Evolutionary conservation across 2,888 invertebrate species (phyloP).

Genomic region (Eilema griseolum): DNA sequence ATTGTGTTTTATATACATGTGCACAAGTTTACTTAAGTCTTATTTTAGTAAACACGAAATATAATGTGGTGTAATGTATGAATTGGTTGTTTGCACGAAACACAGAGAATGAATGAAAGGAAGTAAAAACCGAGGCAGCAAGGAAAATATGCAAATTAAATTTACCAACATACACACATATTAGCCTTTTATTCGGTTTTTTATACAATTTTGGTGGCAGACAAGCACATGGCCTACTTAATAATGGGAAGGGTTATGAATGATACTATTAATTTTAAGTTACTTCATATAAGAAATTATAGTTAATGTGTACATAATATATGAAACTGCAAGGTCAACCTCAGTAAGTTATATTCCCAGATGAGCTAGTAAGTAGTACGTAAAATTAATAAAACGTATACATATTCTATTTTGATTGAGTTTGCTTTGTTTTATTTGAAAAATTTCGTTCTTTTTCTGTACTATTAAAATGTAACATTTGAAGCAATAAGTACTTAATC

Average conservation of each 20-base stretch:
- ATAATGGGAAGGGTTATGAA: no score
- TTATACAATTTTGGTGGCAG: no score
- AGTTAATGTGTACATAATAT: background rate
- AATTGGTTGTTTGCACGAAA: slow-evolving; percentile 25
- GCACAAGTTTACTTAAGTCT: slow-evolving; percentile 44
- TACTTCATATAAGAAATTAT: background rate
- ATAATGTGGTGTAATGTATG: slow-evolving; percentile 28
- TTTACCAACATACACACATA: background rate
- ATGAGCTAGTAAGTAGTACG: background rate
- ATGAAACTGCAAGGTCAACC: background rate
- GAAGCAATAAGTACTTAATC: slow-evolving; percentile 44
- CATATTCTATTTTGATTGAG: background rate
- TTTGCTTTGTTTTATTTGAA: background rate
- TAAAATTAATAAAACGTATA: background rate
- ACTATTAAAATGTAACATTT: slow-evolving; percentile 24
- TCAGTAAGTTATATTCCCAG: background rate
- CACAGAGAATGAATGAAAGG: slow-evolving; percentile 14
- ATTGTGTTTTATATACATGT: slow-evolving; percentile 65
- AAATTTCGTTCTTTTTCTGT: background rate
- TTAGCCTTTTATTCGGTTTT: background rate
- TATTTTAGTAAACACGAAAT: slow-evolving; percentile 37
- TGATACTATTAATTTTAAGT: background rate
- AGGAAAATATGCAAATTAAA: slow-evolving; percentile 19
- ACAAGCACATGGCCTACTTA: no score
- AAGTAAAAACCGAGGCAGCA: slow-evolving; percentile 15